These are phyloP conservation scores for Phylloscopus trochilus DNA, from an alignment of 2,113 vertebrate species.

Conservation along the genomic window DNA sequence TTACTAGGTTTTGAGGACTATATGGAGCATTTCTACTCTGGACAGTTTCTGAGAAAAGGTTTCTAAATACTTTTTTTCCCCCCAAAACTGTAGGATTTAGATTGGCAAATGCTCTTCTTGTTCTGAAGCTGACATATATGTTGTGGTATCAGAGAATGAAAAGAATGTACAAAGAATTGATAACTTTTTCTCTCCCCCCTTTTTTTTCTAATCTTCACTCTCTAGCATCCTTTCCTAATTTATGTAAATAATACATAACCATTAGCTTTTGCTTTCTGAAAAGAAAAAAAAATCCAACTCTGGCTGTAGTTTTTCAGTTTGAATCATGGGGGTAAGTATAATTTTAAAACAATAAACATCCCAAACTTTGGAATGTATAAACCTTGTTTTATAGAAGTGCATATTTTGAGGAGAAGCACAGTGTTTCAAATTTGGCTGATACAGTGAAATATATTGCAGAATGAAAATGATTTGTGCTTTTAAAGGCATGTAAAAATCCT, in stretches of 20 bases:
- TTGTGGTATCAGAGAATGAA: neutral
- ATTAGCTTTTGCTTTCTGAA: neutral
- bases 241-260: neutral
- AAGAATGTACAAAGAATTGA: neutral
- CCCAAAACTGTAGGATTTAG: neutral
- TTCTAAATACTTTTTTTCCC: neutral
- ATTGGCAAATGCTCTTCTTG: neutral
- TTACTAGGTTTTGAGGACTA: neutral
- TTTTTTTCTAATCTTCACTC: neutral
- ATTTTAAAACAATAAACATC: neutral
- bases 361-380: neutral
- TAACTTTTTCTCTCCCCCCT: rapidly evolving
- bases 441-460: neutral
- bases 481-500: neutral
- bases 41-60: neutral
- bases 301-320: neutral
- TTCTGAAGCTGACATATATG: neutral
- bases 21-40: neutral
- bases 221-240: neutral
- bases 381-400: neutral
- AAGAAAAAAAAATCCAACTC: neutral
- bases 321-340: neutral
- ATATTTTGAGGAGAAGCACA: neutral
- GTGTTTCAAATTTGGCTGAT: neutral
- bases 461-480: neutral